A percentile compares a stretch with the other conserved stretches of the same genome.
phyloP scores from a whole-genome alignment of 2,888 invertebrate species.

The Dolichomitus sp. region DNA sequence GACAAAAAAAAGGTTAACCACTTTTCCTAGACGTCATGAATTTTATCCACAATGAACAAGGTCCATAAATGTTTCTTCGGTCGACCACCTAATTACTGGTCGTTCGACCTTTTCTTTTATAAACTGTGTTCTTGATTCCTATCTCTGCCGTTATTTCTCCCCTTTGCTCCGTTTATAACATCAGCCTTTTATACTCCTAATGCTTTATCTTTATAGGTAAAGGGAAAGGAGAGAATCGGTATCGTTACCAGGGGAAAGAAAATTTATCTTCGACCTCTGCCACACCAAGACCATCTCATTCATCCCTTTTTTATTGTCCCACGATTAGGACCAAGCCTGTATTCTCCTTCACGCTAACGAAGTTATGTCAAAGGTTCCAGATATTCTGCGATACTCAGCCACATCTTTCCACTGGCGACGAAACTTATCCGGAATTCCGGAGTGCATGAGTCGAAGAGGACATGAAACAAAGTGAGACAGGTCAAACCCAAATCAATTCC shows the following conservation, averaged over 20 bases:
- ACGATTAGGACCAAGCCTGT: constrained; percentile 17
- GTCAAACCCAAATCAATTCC: constrained; percentile 41
- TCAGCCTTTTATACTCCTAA: constrained; percentile 11
- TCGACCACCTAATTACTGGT: neutral
- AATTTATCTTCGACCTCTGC: constrained; percentile 33
- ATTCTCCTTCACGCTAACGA: constrained; percentile 7
- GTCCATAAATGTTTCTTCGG: neutral
- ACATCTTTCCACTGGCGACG: constrained; percentile 7
- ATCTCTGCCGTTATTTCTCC: neutral
- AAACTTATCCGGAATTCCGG: constrained; percentile 30
- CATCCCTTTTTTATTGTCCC: constrained; percentile 38
- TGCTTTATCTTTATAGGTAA: constrained; percentile 20
- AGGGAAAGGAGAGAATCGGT: constrained; percentile 13
- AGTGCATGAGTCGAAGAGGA: neutral
- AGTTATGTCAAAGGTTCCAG: constrained; percentile 40
- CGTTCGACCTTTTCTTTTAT: constrained; percentile 23
- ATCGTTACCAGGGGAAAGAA: neutral
- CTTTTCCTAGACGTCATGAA: neutral
- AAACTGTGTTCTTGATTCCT: constrained; percentile 1
- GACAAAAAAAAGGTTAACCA: neutral
- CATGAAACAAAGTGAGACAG: neutral
- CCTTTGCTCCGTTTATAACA: constrained; percentile 1
- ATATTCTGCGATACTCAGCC: constrained; percentile 25
- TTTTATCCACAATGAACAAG: neutral
- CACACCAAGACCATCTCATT: neutral